A percentile compares a stretch with the other conserved stretches of the same genome.
Conservation (phyloP, 2,888 invertebrate species). For the Phalera bucephala region DNA sequence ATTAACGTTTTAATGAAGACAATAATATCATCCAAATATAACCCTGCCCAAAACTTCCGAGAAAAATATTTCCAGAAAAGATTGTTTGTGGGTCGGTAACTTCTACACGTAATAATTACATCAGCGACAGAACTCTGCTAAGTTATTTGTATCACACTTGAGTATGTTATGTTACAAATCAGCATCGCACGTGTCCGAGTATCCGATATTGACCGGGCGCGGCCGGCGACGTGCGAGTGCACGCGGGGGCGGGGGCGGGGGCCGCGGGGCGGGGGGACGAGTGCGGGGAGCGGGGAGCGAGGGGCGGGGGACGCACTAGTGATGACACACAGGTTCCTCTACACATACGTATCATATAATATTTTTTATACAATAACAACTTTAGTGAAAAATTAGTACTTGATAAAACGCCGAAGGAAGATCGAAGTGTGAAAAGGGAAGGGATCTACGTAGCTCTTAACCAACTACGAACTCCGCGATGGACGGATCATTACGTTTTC, state of each 20-base stretch:
- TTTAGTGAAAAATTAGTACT: constrained; percentile 4
- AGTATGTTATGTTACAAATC: background rate
- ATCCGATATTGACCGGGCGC: constrained; percentile 11
- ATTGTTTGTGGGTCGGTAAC: too few relatives aligned
- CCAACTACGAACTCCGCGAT: constrained; percentile 66
- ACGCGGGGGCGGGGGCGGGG: constrained; percentile 49
- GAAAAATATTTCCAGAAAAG: too few relatives aligned
- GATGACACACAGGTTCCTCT: background rate
- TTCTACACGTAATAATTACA: too few relatives aligned
- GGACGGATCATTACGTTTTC: constrained; percentile 65
- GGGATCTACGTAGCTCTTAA: constrained; percentile 61
- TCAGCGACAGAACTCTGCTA: too few relatives aligned
- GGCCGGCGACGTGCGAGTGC: constrained; percentile 30
- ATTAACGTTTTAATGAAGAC: too few relatives aligned
- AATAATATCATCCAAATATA: too few relatives aligned
- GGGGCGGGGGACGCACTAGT: background rate
- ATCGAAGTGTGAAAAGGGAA: constrained; percentile 12
- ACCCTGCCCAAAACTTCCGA: too few relatives aligned
- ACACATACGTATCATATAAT: background rate
- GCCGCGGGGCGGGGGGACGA: constrained; percentile 18
- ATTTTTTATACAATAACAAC: background rate
- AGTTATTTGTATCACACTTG: background rate
- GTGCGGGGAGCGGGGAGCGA: constrained; percentile 1
- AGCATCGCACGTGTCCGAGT: background rate
- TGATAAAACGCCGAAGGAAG: constrained; percentile 15